phyloP scores from a whole-genome alignment of 2,888 invertebrate genomes.

The Leptinotarsa juncta region DNA sequence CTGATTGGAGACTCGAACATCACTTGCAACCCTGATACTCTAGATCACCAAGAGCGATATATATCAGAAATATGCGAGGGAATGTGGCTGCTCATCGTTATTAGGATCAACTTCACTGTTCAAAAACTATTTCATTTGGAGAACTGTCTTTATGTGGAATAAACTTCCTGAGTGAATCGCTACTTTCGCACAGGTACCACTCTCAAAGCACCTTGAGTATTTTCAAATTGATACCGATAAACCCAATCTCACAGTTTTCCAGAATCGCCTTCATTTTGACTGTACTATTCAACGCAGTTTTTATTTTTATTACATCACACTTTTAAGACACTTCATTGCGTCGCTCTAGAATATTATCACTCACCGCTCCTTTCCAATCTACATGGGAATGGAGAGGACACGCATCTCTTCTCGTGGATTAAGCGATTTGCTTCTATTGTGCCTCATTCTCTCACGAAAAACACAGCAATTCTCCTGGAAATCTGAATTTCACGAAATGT shows the following conservation, averaged over 20 bases:
- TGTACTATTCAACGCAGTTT: neutral
- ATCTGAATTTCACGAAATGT: no score
- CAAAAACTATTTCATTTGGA: no score
- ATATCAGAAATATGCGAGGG: no score
- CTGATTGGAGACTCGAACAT: no score
- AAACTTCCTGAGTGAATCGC: no score
- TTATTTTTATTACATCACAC: neutral
- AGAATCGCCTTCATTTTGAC: neutral
- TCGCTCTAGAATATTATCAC: constrained; percentile 2
- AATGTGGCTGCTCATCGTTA: no score
- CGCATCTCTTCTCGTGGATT: neutral
- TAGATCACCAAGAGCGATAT: no score
- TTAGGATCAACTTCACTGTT: no score
- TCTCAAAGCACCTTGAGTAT: no score
- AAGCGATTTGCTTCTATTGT: neutral
- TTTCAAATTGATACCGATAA: neutral
- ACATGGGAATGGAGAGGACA: neutral
- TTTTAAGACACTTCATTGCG: neutral
- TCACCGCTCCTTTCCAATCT: neutral
- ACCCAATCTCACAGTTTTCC: neutral
- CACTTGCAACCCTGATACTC: no score
- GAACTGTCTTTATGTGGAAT: no score
- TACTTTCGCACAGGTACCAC: no score
- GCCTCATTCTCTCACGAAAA: neutral
- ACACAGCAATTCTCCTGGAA: neutral